Evolutionary conservation across 2,113 vertebrate genomes (phyloP), one percentile per base, ranked within the genome.

Genomic region (Paracanthobrama guichenoti): DNA sequence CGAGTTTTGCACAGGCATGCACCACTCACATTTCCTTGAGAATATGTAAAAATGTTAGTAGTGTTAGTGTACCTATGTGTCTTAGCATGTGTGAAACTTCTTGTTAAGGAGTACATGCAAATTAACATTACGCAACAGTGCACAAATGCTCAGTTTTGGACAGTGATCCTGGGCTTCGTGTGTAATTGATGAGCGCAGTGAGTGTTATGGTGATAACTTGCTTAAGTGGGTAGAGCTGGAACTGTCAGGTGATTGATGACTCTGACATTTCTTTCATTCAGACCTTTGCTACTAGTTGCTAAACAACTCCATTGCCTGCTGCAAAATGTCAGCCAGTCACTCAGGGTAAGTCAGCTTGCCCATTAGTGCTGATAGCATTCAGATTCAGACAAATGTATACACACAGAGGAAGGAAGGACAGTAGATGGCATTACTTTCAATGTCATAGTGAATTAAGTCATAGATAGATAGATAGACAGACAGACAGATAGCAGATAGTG

Each of bases 261-360:
- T 94, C 84, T 92, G 94, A 93, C 95, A 95, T 96, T 93, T 95
- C 95, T 93, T 95, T 95, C 95, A 95, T 95, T 95, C 95, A 96
- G 93, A 93, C 92, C 91, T 91, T 92, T 90, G 94, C 94, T 91
- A 91, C 93, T 80, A 88, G 96, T 98, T 96, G 95, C 96, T 96
- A 96, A 95, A 95, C 95, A 96, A 98, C 93, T 89, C 88, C 88
- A 91, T 86, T 50, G 90, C 85, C 77, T 94, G 88, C 79, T 87
- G 93, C 95, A 96, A 97, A 97, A 98, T 96, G 96, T 91, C 91
- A 91, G 90, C 88, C 93, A 91, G 93, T 93, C 92, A 95, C 95
- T 93, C 89, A 93, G 91, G 94, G 93, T 8, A 95, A 94, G 94
- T 91, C 89, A 92, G 91, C 90, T 88, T 87, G 92, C 91, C 87